Conservation (phyloP, 2,113 vertebrate species). For the Festucalex cinctus region DNA sequence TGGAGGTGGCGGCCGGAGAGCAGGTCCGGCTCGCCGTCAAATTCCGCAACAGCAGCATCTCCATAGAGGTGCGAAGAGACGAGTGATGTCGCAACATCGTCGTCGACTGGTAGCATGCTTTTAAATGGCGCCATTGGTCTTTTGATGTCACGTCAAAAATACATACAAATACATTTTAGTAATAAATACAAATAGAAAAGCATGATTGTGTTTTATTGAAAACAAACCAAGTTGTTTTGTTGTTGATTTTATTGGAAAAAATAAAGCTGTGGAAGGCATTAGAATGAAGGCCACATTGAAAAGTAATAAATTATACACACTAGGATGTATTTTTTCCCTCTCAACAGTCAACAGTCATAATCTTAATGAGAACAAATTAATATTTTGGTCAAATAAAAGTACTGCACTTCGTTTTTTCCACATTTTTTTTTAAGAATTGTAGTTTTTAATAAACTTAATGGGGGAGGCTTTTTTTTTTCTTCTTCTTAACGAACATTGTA, state of each 20-base stretch:
- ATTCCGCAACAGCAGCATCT: slow-evolving; percentile 90
- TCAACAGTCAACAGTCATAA: no score
- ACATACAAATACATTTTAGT: neutral
- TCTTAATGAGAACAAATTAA: no score
- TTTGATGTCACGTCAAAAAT: neutral
- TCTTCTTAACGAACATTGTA: no score
- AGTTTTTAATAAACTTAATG: no score
- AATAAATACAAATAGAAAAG: neutral
- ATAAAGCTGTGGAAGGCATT: slow-evolving; percentile 49
- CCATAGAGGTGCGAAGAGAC: slow-evolving; percentile 59
- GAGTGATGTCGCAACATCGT: neutral
- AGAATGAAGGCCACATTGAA: neutral
- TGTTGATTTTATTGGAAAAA: slow-evolving; percentile 30
- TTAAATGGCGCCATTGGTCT: neutral
- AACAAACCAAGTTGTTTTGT: slow-evolving; percentile 8
- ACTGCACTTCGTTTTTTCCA: no score
- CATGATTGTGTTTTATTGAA: neutral
- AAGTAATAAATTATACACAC: neutral
- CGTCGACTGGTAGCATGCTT: neutral
- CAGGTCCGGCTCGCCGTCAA: slow-evolving; percentile 79
- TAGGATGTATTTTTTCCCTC: no score
- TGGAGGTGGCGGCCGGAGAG: slow-evolving; percentile 78
- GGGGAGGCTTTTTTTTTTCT: no score
- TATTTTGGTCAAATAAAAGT: no score
- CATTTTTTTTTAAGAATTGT: no score